Base-by-base conservation (phyloP, 2,113 vertebrate genomes). In the Gnathonemus longibarbis region DNA sequence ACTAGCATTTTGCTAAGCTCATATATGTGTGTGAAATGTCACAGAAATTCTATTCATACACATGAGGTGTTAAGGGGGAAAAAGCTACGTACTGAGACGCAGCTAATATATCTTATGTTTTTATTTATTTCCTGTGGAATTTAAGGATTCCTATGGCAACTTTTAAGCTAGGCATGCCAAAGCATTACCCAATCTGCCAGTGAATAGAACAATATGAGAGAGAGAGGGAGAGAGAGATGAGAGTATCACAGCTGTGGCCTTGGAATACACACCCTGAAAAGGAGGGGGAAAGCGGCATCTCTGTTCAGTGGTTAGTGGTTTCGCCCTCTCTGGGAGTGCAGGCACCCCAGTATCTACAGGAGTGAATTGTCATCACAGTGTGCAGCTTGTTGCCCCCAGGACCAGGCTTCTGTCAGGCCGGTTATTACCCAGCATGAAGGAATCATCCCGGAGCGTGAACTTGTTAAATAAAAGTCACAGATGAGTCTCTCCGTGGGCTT, bases 381-480 rank as follows among this genome's bases (percentile, higher is more conserved):
- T 95, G 95, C 90, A 91, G 94, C 93, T 92, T 92, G 93, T 93
- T 91, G 92, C 92, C 93, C 93, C 93, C 89, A 94, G 94, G 94
- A 94, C 92, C 89, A 80, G 87, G 92, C 90, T 93, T 92, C 88
- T 93, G 92, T 93, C 92, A 91, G 90, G 92, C 92, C 92, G 91
- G 92, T 94, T 93, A 93, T 94, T 94, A 94, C 94, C 27, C 93
- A 66, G 93, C 91, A 0, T 93, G 94, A 94, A 87, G 91, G 70
- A 89, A 92, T 92, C 90, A 93, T 94, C 93, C 93, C 92, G 91
- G 92, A 93, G 94, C 94, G 91, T 89, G 91, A 94, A 93, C 91
- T 93, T 93, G 92, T 94, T 94, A 94, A 94, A 94, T 92, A 95
- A 94, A 91, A 92, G 92, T 91, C 94, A 94, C 95, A 96, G 94